Base-by-base conservation (phyloP, 2,888 invertebrate species). In the Thecocarcelia acutangulata region DNA sequence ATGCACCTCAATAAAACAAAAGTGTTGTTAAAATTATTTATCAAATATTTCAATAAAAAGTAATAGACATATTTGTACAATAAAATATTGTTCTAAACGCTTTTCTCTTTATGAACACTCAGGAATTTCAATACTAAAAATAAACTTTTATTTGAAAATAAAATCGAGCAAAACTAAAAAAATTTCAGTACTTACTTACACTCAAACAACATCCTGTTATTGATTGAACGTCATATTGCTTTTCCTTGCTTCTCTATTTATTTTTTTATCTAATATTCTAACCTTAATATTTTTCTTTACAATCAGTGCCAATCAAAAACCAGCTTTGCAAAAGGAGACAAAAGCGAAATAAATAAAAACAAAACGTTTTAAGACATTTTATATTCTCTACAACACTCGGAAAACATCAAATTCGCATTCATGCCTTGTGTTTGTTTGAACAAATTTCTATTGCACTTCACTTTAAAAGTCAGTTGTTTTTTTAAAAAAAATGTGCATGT, bases 61-160 rank as follows among this genome's bases (percentile, higher is more conserved):
- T 33, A 33, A 33, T 48, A 13, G 50, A 59, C 59, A 37, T 70
- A 70, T 70, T 44, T 68, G 17, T 56, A 17, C 17, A 17, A 42
- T 54, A 28, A 44, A 19, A 17, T 17, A 44, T 28, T 42, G 28
- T 54, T 69, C 13, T 46, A 19, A 46, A 21, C 24, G n/a, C 8
- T 17, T 69, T 44, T 28, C n/a, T 6, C 28, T 28, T 42, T 21
- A 0, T 13, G 28, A 11, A 46, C 19, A 69, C 24, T 13, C 33
- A 69, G 46, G 56, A 56, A 69, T 69, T 46, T 19, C 12, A 46
- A 56, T n/a, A 37, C 44, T 37, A 46, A 11, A 58, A 54, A 68
- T 54, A n/a, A 15, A 24, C n/a, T 61, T 28, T 28, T 63, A 46
- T 52, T 42, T 28, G 9, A 15, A 44, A 19, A 46, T 44, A 61